Evolutionary conservation across 2,888 invertebrate species (phyloP).

Genomic region (Argyra leucocephala): DNA sequence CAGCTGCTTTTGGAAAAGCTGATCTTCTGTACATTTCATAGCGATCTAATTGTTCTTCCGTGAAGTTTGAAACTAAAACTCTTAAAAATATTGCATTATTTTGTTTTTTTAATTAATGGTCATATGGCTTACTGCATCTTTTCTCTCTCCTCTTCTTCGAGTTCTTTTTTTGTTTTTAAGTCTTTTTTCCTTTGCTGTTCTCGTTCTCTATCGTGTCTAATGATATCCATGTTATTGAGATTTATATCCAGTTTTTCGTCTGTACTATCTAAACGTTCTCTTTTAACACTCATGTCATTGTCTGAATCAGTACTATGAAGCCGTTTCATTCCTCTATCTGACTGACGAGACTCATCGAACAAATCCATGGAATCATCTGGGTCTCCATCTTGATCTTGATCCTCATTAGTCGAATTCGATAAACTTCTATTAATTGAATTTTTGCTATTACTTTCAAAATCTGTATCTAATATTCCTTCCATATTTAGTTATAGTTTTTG

Average conservation of each 20-base stretch:
- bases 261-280: background rate
- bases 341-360: background rate
- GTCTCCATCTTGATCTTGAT: constrained; percentile 2
- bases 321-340: background rate
- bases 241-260: background rate
- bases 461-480: constrained; percentile 11
- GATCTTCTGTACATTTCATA: constrained; percentile 98
- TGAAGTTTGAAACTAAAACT: constrained; percentile 95
- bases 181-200: constrained; percentile 46
- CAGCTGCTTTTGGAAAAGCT: constrained; percentile 95
- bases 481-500: too few species aligned
- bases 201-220: background rate
- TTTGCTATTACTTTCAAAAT: constrained; percentile 2
- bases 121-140: constrained; percentile 80
- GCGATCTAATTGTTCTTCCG: constrained; percentile 93
- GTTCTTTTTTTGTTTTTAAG: constrained; percentile 65
- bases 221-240: background rate
- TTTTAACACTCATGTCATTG: background rate
- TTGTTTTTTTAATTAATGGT: too few species aligned
- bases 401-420: constrained; percentile 1
- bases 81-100: constrained; percentile 45
- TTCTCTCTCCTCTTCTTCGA: constrained; percentile 89
- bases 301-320: constrained; percentile 3
- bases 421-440: constrained; percentile 7
- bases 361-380: background rate